A percentile compares a stretch with the other conserved stretches of the same genome.
These are phyloP conservation scores for Bruchidius siliquastri DNA, from an alignment of 2,888 invertebrate species.

Conservation along the genomic window DNA sequence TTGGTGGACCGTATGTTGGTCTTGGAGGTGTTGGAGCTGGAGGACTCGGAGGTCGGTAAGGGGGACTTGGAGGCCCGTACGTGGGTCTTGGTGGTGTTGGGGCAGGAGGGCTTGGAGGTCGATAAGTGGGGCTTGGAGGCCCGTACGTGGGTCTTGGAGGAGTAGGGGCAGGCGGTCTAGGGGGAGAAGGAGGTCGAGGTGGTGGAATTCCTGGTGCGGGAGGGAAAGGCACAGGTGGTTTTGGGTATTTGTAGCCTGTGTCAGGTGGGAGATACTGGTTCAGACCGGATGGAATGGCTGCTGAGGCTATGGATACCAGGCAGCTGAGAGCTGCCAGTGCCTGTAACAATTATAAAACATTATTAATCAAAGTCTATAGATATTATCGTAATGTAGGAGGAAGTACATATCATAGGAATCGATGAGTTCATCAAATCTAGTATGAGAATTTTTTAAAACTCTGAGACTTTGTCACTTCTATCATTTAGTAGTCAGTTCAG, in stretches of 20 bases:
- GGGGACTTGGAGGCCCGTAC: constrained; percentile 20
- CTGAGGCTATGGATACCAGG: constrained; percentile 46
- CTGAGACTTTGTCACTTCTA: no score
- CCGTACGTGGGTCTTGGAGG: constrained; percentile 14
- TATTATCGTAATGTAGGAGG: no score
- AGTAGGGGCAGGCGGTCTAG: constrained; percentile 12
- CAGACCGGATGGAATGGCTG: constrained; percentile 59
- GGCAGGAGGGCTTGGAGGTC: constrained; percentile 7
- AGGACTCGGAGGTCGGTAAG: constrained; percentile 9
- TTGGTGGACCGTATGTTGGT: constrained; percentile 7
- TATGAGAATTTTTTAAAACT: no score
- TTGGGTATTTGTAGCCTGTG: constrained; percentile 71
- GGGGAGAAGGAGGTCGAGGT: constrained; percentile 15
- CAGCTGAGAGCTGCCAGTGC: constrained; percentile 51
- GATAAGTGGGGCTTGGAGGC: constrained; percentile 4
- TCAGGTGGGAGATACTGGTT: constrained; percentile 73
- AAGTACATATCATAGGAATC: no score
- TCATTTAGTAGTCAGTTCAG: no score
- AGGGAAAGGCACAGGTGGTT: constrained; percentile 60
- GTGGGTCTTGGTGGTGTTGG: constrained; percentile 22
- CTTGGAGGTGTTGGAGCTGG: constrained; percentile 13
- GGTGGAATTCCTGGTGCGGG: constrained; percentile 24
- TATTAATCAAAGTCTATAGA: neutral
- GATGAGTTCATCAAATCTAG: no score
- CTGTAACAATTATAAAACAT: constrained; percentile 38